Evolutionary conservation across 2,888 invertebrate species (phyloP), one percentile per base, ranked within the genome.

Genomic region (Andrena minutula): DNA sequence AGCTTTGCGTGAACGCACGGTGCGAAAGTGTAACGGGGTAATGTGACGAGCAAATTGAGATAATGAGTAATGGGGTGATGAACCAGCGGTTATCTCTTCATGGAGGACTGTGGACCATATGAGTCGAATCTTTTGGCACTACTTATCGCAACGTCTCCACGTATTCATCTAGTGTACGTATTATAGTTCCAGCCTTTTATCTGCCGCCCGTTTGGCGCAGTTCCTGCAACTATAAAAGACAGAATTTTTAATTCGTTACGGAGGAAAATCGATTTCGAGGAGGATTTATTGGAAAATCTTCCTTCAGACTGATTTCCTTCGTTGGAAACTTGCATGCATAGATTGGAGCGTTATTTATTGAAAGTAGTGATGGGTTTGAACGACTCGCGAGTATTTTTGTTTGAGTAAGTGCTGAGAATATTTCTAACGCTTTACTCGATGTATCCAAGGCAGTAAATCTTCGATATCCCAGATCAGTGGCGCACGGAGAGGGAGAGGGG

Each of bases 201-300:
- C 88, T 90, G 60, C 82, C 88, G 51, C 85, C 87, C 1, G 89
- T 86, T 88, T 92, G 90, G 41, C 93, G 89, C 61, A 93, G 82
- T 86, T 93, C 93, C 83, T 91, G 88, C 6, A 93, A 88, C 93
- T 93, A 86, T 23, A 90, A 91, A 85, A 64, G 12, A 47, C 1
- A 2, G 30, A 7, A 58, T 26, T 26, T 20, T 20, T 51, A 51
- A 51, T 51, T 51, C 2, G 8, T 20, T 20, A 7, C 8, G 51
- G 7, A 12, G 2, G 41, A 41, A 12, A 12, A 51, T 16, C 51
- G 20, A 49, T 51, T 51, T 5, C n/a, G 12, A 12, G 1, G 20
- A 20, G 53, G 20, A 53, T 53, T 20, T 41, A 41, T 4, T 16
- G 4, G 12, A 4, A 4, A 41, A 4, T 12, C 41, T 1, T 41